A percentile compares a stretch with the other conserved stretches of the same genome.
phyloP scores from a whole-genome alignment of 2,888 invertebrate genomes.

The Nipponacmea schrenckii region DNA sequence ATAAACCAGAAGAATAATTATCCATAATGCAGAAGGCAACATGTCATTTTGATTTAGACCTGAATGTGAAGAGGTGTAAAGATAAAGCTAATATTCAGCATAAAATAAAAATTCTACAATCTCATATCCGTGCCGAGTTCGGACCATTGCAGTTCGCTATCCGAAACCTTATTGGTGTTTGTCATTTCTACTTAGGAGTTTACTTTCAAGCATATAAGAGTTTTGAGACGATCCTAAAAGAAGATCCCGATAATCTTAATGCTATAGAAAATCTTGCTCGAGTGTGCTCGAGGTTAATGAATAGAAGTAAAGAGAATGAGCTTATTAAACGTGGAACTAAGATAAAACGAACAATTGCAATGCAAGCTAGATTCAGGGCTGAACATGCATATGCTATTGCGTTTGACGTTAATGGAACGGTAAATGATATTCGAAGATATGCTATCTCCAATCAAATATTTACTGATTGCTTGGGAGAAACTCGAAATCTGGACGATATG shows the following conservation, averaged over 20 bases:
- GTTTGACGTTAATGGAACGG: background rate
- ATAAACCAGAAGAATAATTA: background rate
- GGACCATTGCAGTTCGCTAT: background rate
- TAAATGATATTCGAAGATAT: background rate
- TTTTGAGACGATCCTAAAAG: background rate
- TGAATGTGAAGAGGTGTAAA: background rate
- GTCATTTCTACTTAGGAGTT: background rate
- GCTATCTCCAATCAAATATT: background rate
- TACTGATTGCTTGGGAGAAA: background rate
- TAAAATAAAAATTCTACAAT: background rate
- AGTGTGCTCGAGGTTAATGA: background rate
- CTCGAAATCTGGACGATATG: background rate
- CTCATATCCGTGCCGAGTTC: background rate
- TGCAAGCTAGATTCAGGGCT: background rate
- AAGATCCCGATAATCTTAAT: background rate
- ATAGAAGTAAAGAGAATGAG: background rate
- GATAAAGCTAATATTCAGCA: background rate
- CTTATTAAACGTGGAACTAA: no score
- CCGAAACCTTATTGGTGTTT: background rate
- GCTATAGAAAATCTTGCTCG: background rate
- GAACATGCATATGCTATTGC: background rate
- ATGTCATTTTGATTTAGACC: background rate
- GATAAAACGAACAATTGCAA: no score
- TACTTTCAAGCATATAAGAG: background rate
- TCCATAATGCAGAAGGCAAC: background rate